Evolutionary conservation across 2,113 vertebrate species (phyloP).

Genomic region (Saguinus imperator): DNA sequence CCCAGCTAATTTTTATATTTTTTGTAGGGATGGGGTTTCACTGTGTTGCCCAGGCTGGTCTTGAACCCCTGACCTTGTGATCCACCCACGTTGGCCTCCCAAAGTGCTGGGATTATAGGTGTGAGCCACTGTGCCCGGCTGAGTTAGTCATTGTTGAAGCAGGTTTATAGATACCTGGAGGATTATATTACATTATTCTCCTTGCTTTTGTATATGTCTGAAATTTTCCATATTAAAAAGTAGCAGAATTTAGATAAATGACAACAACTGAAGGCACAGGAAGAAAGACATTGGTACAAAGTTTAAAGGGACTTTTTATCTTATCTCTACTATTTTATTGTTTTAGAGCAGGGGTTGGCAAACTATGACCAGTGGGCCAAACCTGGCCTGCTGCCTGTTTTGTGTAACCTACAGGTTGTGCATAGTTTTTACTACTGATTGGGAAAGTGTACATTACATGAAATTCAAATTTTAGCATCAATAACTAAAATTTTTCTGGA

Average conservation of each 20-base stretch:
- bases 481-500: background rate
- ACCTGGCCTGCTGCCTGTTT: background rate
- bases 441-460: background rate
- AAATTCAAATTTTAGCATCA: background rate
- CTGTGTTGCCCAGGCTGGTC: too few relatives aligned
- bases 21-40: too few relatives aligned
- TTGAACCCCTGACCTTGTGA: too few relatives aligned
- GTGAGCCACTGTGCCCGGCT: too few relatives aligned
- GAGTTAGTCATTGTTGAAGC: background rate
- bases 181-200: background rate
- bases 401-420: background rate
- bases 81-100: too few relatives aligned
- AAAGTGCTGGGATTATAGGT: too few relatives aligned
- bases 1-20: too few relatives aligned
- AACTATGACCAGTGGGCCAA: background rate
- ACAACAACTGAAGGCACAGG: background rate
- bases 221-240: background rate
- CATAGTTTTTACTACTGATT: background rate
- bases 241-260: background rate
- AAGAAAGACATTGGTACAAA: background rate
- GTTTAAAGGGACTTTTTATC: background rate
- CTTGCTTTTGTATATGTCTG: background rate
- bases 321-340: background rate
- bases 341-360: background rate
- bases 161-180: background rate